A percentile compares a stretch with the other conserved stretches of the same genome.
These are phyloP conservation scores for Magallana nippona DNA, from an alignment of 2,888 invertebrate genomes.

Conservation along the genomic window DNA sequence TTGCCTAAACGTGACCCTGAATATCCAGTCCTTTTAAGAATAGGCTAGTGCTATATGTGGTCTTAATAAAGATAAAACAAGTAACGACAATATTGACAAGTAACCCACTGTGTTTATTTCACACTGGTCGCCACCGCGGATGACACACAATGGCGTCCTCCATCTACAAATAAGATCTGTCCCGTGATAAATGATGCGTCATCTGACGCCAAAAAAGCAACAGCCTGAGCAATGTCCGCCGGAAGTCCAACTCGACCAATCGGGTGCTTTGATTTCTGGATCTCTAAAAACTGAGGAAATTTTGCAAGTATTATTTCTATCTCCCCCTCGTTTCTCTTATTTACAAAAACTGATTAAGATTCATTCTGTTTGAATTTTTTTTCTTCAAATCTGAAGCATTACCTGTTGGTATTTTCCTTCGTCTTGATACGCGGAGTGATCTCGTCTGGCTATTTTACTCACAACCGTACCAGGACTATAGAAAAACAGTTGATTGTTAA, in stretches of 20 bases:
- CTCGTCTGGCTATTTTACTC: constrained; percentile 57
- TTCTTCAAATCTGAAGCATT: not conserved
- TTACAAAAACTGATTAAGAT: too few species aligned
- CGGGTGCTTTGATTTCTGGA: constrained; percentile 61
- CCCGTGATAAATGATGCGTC: constrained; percentile 70
- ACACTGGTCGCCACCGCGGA: constrained; percentile 47
- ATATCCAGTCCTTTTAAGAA: too few species aligned
- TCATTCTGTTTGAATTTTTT: too few species aligned
- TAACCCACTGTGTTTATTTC: not conserved
- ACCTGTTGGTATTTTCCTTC: constrained; percentile 61
- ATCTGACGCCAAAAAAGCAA: constrained; percentile 71
- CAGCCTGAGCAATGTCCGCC: constrained; percentile 69
- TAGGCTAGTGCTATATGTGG: too few species aligned
- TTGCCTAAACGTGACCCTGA: too few species aligned
- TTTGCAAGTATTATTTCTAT: not conserved
- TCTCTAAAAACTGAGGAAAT: constrained; percentile 61
- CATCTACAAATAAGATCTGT: constrained; percentile 69
- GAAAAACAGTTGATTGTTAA: too few species aligned
- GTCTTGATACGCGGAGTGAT: constrained; percentile 53
- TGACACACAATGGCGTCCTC: constrained; percentile 65
- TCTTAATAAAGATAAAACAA: too few species aligned
- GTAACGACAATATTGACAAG: too few species aligned
- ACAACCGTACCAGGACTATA: constrained; percentile 63
- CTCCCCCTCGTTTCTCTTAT: too few species aligned
- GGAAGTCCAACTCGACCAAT: constrained; percentile 68